A percentile compares a stretch with the other conserved stretches of the same genome.
Evolutionary conservation across 2,888 invertebrate genomes (phyloP).

Genomic region (Chrysotoxum bicinctum): DNA sequence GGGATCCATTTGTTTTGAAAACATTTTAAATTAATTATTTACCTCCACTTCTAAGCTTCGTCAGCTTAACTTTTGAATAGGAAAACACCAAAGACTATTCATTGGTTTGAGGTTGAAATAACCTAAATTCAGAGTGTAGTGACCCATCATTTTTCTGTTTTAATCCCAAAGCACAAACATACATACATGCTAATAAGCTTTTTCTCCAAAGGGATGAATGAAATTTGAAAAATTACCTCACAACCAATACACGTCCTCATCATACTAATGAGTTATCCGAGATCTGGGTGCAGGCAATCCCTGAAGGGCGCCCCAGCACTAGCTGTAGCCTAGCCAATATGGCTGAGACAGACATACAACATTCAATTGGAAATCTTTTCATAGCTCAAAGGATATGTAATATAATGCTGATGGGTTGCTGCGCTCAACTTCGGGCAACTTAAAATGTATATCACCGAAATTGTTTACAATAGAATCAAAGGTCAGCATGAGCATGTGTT

Average conservation of each 20-base stretch:
- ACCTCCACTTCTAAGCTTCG: neutral
- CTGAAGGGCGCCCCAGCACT: neutral
- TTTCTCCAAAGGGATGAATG: constrained; percentile 20
- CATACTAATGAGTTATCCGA: neutral
- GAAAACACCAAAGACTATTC: neutral
- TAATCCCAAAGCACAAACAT: neutral
- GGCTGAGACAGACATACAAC: neutral
- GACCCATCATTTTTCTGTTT: neutral
- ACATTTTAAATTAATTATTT: constrained; percentile 17
- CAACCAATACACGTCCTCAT: constrained; percentile 24
- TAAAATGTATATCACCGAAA: constrained; percentile 61
- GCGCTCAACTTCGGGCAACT: constrained; percentile 28
- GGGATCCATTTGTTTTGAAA: neutral
- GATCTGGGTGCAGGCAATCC: neutral
- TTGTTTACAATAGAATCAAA: constrained; percentile 63
- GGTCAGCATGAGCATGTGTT: constrained; percentile 45
- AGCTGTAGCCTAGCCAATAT: neutral
- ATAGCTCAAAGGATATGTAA: constrained; percentile 30
- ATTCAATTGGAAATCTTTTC: constrained; percentile 47
- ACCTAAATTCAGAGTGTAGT: neutral
- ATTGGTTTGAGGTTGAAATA: neutral
- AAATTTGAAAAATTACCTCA: constrained; percentile 54
- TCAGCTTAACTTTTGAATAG: neutral
- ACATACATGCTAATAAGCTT: constrained; percentile 52
- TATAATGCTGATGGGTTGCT: constrained; percentile 30